A percentile compares a stretch with the other conserved stretches of the same genome.
Conservation (phyloP, 2,797 vertebrate species). For the Fratercula arctica region DNA sequence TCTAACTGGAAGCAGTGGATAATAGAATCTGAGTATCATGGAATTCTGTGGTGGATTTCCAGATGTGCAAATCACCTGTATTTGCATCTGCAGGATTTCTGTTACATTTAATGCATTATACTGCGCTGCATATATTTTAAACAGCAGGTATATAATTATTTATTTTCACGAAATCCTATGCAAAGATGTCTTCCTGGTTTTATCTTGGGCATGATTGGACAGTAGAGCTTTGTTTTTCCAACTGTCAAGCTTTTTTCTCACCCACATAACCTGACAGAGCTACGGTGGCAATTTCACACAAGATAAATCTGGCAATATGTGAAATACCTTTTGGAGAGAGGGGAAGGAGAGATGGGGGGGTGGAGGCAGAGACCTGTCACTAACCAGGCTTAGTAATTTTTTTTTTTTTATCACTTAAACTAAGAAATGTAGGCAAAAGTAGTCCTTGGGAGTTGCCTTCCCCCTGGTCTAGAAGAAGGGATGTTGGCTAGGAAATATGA, state of each 20-base stretch:
- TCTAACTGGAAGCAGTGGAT: not conserved
- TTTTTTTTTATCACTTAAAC: not conserved
- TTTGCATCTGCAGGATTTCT: not conserved
- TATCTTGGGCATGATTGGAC: not conserved
- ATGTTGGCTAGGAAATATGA: not conserved
- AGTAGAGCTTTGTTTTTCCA: not conserved
- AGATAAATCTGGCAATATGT: slow-evolving; percentile 26
- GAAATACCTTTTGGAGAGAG: not conserved
- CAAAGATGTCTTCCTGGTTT: not conserved
- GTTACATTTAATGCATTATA: not conserved
- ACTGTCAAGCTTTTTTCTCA: not conserved
- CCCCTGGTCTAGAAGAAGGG: not conserved
- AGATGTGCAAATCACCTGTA: not conserved
- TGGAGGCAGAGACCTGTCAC: not conserved
- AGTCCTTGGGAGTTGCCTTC: not conserved
- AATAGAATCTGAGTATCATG: not conserved
- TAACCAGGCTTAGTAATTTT: not conserved
- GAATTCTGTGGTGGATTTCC: not conserved
- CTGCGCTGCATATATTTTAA: not conserved
- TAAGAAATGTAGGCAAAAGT: not conserved
- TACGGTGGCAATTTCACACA: not conserved
- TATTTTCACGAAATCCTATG: not conserved
- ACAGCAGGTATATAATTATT: not conserved
- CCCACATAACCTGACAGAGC: not conserved
- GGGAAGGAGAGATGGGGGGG: not conserved